Conservation (phyloP, 1,140 invertebrate species). For the Neodiprion pinetum region DNA sequence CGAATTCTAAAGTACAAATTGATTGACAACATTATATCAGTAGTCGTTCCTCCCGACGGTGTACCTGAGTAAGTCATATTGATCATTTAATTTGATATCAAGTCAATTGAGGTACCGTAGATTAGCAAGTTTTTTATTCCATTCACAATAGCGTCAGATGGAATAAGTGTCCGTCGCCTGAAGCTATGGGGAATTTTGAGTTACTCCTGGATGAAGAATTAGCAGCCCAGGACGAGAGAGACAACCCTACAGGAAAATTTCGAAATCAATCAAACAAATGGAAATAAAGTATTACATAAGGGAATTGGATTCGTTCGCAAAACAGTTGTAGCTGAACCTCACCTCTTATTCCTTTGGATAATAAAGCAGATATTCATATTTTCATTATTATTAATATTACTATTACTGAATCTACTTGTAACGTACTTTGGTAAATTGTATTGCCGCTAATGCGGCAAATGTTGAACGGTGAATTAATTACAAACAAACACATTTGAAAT, state of each 20-base stretch:
- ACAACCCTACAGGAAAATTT: slow-evolving; percentile 46
- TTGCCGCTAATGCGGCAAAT: too few species aligned
- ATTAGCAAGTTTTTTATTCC: slow-evolving; percentile 16
- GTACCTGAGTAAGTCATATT: slow-evolving; percentile 78
- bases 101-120: too few species aligned
- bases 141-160: slow-evolving; percentile 74
- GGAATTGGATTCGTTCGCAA: too few species aligned
- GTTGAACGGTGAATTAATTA: too few species aligned
- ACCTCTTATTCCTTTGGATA: too few species aligned
- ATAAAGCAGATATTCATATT: too few species aligned
- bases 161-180: slow-evolving; percentile 85
- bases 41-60: slow-evolving; percentile 89
- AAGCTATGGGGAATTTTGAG: slow-evolving; percentile 88
- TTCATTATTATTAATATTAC: too few species aligned
- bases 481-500: too few species aligned
- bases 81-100: neutral
- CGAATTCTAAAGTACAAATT: slow-evolving; percentile 95
- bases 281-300: slow-evolving; percentile 42
- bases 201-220: slow-evolving; percentile 87
- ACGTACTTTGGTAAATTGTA: too few species aligned
- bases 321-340: too few species aligned
- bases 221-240: slow-evolving; percentile 64
- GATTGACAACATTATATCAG: slow-evolving; percentile 92
- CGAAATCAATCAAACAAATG: slow-evolving; percentile 49
- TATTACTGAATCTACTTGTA: too few species aligned